Evolutionary conservation across 2,797 vertebrate species (phyloP).

Genomic region (Antennarius maculatus): DNA sequence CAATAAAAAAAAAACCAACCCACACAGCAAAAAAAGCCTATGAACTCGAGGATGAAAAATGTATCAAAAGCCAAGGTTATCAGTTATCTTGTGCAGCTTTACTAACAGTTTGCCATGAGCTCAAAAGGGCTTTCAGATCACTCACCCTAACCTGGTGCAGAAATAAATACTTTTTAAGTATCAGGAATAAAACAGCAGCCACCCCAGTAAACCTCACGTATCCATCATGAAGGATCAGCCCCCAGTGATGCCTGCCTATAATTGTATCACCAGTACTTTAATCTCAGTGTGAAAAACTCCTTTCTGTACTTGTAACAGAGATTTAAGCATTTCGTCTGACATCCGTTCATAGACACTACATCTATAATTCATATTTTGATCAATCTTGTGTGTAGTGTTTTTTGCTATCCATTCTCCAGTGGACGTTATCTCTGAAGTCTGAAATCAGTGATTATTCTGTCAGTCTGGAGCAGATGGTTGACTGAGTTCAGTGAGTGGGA

Average conservation of each 20-base stretch:
- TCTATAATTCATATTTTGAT: constrained; percentile 29
- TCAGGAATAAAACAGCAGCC: neutral
- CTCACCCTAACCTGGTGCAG: constrained; percentile 11
- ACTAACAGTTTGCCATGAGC: constrained; percentile 20
- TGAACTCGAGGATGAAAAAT: constrained; percentile 29
- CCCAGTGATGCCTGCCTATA: no score
- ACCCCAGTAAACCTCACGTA: neutral
- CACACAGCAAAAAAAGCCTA: neutral
- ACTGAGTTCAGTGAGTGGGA: constrained; percentile 3
- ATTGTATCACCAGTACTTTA: neutral
- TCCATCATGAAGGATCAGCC: constrained; percentile 2
- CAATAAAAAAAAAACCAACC: constrained; percentile 28
- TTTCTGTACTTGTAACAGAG: neutral
- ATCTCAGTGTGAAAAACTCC: neutral
- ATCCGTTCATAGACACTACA: neutral
- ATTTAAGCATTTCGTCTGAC: constrained; percentile 1
- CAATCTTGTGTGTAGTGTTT: constrained; percentile 11
- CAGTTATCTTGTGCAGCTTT: constrained; percentile 27
- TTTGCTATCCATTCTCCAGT: constrained; percentile 50
- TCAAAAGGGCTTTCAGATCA: constrained; percentile 14
- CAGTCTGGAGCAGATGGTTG: constrained; percentile 40
- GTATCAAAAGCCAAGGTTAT: constrained; percentile 39
- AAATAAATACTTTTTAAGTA: constrained; percentile 24
- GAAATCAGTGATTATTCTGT: constrained; percentile 58
- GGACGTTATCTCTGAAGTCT: constrained; percentile 41